phyloP scores from a whole-genome alignment of 2,888 invertebrate genomes.

The Tetragonisca angustula region DNA sequence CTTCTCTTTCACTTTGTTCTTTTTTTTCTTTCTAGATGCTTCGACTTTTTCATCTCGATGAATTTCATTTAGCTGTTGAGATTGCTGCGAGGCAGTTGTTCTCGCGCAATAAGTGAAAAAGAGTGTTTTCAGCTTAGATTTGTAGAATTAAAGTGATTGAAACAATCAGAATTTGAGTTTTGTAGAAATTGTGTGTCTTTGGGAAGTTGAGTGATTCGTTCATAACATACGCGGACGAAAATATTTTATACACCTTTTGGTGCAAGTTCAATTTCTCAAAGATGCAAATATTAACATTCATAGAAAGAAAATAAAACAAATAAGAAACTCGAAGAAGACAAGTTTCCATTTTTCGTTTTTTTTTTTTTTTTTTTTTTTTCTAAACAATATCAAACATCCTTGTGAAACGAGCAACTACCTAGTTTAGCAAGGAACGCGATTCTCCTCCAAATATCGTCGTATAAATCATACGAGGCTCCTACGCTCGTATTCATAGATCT shows the following conservation, averaged over 20 bases:
- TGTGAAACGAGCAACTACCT: background rate
- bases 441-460: background rate
- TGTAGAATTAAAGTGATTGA: background rate
- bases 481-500: background rate
- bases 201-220: background rate
- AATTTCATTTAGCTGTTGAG: background rate
- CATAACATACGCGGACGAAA: too few relatives aligned
- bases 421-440: background rate
- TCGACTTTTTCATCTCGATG: background rate
- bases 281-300: too few relatives aligned
- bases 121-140: too few relatives aligned
- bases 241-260: background rate
- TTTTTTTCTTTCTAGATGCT: background rate
- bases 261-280: background rate
- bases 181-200: background rate
- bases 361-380: too few relatives aligned
- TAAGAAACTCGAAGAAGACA: too few relatives aligned
- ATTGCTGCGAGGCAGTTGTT: too few relatives aligned
- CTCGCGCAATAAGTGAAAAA: too few relatives aligned
- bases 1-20: too few relatives aligned
- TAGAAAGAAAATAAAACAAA: too few relatives aligned
- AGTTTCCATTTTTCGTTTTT: too few relatives aligned
- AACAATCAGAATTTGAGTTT: background rate
- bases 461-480: background rate
- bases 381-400: background rate